Percentiles rank a stretch among this genome's conserved stretches.
Evolutionary conservation across 2,797 vertebrate species (phyloP).

Genomic region (Lutjanus campechanus): DNA sequence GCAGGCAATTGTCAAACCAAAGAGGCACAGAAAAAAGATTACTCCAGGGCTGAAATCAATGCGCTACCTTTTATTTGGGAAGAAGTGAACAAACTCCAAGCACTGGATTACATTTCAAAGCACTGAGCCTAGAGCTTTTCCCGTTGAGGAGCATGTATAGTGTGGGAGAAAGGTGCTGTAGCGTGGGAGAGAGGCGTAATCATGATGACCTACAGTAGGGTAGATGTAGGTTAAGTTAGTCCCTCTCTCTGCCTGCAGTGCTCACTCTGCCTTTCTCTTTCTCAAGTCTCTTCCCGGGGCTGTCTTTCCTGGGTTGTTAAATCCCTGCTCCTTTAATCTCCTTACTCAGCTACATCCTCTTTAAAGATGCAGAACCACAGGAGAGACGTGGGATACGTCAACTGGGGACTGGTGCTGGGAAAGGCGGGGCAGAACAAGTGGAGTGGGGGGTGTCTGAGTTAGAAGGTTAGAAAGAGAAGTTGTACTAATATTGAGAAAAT

Average conservation of each 20-base stretch:
- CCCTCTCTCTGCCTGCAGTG: slow-evolving; percentile 64
- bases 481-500: neutral
- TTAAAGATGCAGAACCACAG: slow-evolving; percentile 88
- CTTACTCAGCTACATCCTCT: slow-evolving; percentile 88
- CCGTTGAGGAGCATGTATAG: slow-evolving; percentile 53
- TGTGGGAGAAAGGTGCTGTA: slow-evolving; percentile 75
- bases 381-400: slow-evolving; percentile 74
- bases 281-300: slow-evolving; percentile 77
- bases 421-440: slow-evolving; percentile 61
- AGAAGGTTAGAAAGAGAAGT: slow-evolving; percentile 10
- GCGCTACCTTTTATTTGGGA: slow-evolving; percentile 71
- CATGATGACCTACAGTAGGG: slow-evolving; percentile 80
- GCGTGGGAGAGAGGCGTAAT: slow-evolving; percentile 78
- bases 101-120: slow-evolving; percentile 79
- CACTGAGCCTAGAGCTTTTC: slow-evolving; percentile 64
- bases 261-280: slow-evolving; percentile 72
- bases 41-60: slow-evolving; percentile 71
- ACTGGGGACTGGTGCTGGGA: slow-evolving; percentile 52
- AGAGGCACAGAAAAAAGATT: slow-evolving; percentile 44
- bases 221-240: slow-evolving; percentile 82
- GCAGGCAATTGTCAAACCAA: slow-evolving; percentile 67
- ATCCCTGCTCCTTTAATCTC: slow-evolving; percentile 89
- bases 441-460: slow-evolving; percentile 25
- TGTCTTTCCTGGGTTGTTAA: slow-evolving; percentile 85
- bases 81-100: slow-evolving; percentile 71